Evolutionary conservation across 2,888 invertebrate species (phyloP), one percentile per base, ranked within the genome.

Genomic region (Rotaria macrura): DNA sequence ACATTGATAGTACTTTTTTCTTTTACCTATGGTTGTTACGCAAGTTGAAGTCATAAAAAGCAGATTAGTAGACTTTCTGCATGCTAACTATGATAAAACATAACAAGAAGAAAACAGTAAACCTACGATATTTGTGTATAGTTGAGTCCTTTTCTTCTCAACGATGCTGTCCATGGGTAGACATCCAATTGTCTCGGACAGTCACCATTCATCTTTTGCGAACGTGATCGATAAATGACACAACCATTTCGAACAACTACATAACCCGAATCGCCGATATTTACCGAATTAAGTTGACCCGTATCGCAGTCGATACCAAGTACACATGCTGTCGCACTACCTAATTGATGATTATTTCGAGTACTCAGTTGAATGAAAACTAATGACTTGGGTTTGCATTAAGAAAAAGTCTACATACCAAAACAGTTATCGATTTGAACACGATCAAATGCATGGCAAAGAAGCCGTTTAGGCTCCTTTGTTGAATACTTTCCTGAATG

Each of bases 231-330:
- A 57, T 83, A 40, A 2, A 86, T 20, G 29, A 86, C 54, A n/a
- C 54, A 47, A 40, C 83, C 85, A 52, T 85, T 65, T 25, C 86
- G 79, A 65, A 85, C 23, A 57, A 86, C 38, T 29, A 72, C 83
- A 54, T 83, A 86, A 54, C 86, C 86, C 38, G 65, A 85, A 40
- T 86, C 86, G n/a, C 86, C 86, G 25, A 86, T 84, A 84, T 86
- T 86, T 10, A 84, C 83, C 0, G 86, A 83, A 38, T 83, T 43
- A n/a, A 86, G n/a, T 25, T 79, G 47, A 84, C 57, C 83, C 7
- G 54, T 85, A 20, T 14, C 20, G 65, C 54, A 74, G 43, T 85
- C 54, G 12, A 86, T 38, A 43, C 83, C 83, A 25, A 85, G n/a
- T 0, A 86, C 85, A 85, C 85, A 86, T n/a, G 85, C 84, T 49